Percentiles rank a stretch among this genome's conserved stretches.
Evolutionary conservation across 2,888 invertebrate genomes (phyloP).

Genomic region (Zele albiditarsus): DNA sequence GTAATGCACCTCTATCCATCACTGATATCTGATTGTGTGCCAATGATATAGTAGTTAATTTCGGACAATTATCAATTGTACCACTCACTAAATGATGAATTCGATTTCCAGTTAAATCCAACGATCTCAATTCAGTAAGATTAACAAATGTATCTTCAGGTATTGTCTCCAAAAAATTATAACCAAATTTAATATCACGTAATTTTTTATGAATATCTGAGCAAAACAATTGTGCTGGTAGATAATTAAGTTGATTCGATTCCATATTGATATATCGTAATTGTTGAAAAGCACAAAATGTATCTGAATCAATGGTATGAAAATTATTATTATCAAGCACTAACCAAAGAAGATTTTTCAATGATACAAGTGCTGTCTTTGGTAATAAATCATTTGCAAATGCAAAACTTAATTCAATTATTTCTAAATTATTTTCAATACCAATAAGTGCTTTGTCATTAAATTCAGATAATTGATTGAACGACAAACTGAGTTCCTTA

Average conservation of each 20-base stretch:
- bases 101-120: conserved; percentile 86
- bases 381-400: conserved; percentile 87
- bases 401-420: conserved; percentile 89
- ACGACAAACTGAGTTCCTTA: conserved; percentile 91
- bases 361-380: conserved; percentile 82
- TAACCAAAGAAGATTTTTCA: conserved; percentile 86
- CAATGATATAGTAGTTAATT: conserved; percentile 86
- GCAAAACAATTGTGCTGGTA: conserved; percentile 82
- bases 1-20: conserved; percentile 83
- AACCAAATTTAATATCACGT: conserved; percentile 86
- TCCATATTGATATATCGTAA: conserved; percentile 87
- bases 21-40: conserved; percentile 86
- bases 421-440: conserved; percentile 84
- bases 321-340: conserved; percentile 92
- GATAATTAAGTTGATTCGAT: conserved; percentile 84
- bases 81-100: conserved; percentile 80
- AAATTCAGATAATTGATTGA: conserved; percentile 89
- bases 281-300: conserved; percentile 76
- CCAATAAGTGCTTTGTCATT: conserved; percentile 87
- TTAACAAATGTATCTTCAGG: conserved; percentile 82
- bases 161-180: conserved; percentile 84
- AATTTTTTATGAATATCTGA: conserved; percentile 82
- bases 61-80: conserved; percentile 85
- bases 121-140: conserved; percentile 82
- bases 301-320: conserved; percentile 81